phyloP scores from a whole-genome alignment of 2,113 vertebrate genomes.

The Neofelis nebulosa region DNA sequence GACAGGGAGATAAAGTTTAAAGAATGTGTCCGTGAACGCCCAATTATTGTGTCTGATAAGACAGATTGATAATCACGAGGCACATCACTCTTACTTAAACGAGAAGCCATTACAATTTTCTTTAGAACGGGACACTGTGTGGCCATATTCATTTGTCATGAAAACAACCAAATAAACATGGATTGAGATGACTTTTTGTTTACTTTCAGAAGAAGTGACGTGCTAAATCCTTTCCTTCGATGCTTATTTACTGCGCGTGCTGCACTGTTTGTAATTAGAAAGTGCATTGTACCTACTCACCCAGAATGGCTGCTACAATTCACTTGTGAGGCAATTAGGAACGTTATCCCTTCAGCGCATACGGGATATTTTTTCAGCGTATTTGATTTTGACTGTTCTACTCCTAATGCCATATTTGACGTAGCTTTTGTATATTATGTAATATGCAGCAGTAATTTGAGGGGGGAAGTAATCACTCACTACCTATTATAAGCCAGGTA shows the following conservation, averaged over 20 bases:
- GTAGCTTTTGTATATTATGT: not conserved
- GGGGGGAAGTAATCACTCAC: not conserved
- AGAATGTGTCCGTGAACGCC: not conserved
- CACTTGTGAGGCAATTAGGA: not conserved
- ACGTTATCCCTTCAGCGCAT: accelerated
- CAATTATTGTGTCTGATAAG: not conserved
- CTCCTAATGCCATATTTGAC: not conserved
- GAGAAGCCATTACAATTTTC: not conserved
- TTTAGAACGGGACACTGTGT: accelerated
- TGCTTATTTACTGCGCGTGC: not conserved
- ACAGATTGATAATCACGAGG: not conserved
- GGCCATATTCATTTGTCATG: not conserved
- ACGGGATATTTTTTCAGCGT: accelerated
- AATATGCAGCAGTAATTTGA: not conserved
- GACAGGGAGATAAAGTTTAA: not conserved
- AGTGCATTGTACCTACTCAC: accelerated
- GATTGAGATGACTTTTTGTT: not conserved
- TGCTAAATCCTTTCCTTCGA: not conserved
- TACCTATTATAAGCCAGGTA: not conserved
- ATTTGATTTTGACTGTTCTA: not conserved
- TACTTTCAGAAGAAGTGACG: not conserved
- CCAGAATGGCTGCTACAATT: accelerated
- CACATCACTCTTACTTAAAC: not conserved
- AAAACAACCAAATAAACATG: not conserved
- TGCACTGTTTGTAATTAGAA: not conserved